Evolutionary conservation across 2,888 invertebrate genomes (phyloP).

Genomic region (Odontomyia ornata): DNA sequence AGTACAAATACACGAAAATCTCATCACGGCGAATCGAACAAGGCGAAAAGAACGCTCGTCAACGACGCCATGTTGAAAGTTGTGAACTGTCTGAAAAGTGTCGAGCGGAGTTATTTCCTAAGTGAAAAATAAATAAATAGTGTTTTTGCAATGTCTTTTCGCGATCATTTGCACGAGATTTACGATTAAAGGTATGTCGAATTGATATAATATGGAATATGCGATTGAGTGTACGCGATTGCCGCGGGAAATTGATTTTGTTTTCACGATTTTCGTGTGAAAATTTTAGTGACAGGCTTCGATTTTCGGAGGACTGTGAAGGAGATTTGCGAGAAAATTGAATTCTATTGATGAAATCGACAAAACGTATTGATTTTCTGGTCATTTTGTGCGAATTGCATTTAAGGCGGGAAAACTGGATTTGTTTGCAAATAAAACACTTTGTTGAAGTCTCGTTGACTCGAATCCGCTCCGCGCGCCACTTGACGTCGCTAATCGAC

Average conservation of each 20-base stretch:
- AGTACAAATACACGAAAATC: background rate
- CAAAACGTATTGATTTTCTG: slow-evolving; percentile 18
- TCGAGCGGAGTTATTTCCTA: slow-evolving; percentile 32
- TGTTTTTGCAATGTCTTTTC: slow-evolving; percentile 41
- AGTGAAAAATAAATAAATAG: slow-evolving; percentile 36
- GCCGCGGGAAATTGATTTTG: slow-evolving; percentile 17
- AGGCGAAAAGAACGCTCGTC: slow-evolving; percentile 48
- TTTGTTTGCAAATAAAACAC: slow-evolving; percentile 51
- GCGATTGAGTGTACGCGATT: background rate
- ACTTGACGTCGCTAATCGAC: slow-evolving; percentile 36
- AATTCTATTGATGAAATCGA: background rate
- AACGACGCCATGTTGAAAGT: slow-evolving; percentile 50
- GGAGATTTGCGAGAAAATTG: slow-evolving; percentile 28
- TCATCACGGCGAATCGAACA: background rate
- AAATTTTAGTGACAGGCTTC: slow-evolving; percentile 38
- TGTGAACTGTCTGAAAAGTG: slow-evolving; percentile 49
- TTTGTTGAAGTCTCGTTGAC: slow-evolving; percentile 9
- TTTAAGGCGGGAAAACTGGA: slow-evolving; percentile 50
- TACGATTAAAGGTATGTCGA: slow-evolving; percentile 46
- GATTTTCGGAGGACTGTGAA: slow-evolving; percentile 25
- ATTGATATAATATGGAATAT: slow-evolving; percentile 6
- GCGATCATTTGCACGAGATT: slow-evolving; percentile 26
- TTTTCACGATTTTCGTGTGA: slow-evolving; percentile 34
- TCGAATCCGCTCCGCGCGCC: slow-evolving; percentile 27
- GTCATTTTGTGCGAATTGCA: slow-evolving; percentile 9